Base-by-base conservation (phyloP, 2,888 invertebrate species). In the Theretra japonica region DNA sequence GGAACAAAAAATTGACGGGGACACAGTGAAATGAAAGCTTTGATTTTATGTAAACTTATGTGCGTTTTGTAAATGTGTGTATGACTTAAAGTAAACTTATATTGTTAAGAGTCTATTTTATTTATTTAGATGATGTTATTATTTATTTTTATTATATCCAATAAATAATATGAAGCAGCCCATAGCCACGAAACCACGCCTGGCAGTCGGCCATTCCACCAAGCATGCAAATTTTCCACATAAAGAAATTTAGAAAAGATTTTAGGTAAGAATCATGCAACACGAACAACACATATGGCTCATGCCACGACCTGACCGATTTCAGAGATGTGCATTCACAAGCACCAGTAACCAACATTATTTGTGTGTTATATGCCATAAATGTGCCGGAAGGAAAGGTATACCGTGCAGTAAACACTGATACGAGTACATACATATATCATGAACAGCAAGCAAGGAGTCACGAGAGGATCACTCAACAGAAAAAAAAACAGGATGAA, bases 241-340 rank as follows among this genome's bases (percentile, higher is more conserved):
- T 88, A 86, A 86, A 89, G 86, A 89, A 87, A 88, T 86, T 87
- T 87, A 86, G 84, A 82, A 88, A 86, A 89, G 86, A 83, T 87
- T 86, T 88, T 90, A 89, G 86, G 89, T 88, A 88, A 90, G 84
- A 75, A 87, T 87, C 94, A 94, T 94, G 94, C 94, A 94, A 92
- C 91, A 94, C 93, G 90, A 90, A 94, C 93, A 92, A 94, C 94
- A 94, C 84, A 83, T 83, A 93, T 90, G 93, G 93, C 93, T 86
- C 92, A 93, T 92, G 90, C 92, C 93, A 90, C 88, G 85, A 88
- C 88, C 88, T 89, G 84, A 83, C 86, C 77, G 83, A 85, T 86
- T 84, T 85, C 86, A 86, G 90, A 92, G 86, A 90, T 84, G 92
- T 93, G 93, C 92, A 90, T 91, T 88, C 88, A 89, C 91, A 93